Conservation (phyloP, 2,113 vertebrate species). For the Equus przewalskii region DNA sequence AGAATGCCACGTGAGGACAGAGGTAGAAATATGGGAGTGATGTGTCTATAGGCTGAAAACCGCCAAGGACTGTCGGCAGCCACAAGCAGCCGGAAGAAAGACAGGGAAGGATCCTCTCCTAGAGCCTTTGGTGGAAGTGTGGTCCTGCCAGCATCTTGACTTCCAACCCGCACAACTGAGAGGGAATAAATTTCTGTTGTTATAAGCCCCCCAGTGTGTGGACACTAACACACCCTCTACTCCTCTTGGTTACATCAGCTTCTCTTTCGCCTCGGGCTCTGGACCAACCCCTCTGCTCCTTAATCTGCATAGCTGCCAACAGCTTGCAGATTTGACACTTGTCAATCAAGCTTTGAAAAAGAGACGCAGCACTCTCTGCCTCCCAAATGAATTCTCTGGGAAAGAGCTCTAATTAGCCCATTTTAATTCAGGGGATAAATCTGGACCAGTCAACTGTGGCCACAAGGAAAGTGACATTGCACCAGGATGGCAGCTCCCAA, state of each 20-base stretch:
- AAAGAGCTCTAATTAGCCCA: not conserved
- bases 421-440: not conserved
- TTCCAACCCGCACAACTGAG: not conserved
- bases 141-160: not conserved
- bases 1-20: fast-evolving
- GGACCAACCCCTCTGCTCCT: not conserved
- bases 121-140: not conserved
- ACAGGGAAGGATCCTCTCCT: not conserved
- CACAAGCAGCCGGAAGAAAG: not conserved
- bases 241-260: not conserved
- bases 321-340: not conserved
- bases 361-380: not conserved
- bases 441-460: not conserved
- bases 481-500: not conserved
- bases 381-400: not conserved
- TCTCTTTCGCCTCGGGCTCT: not conserved
- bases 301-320: not conserved
- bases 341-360: not conserved
- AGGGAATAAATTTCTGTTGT: not conserved
- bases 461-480: not conserved
- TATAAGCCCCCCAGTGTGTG: not conserved
- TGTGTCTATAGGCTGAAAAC: not conserved
- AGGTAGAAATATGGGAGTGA: not conserved
- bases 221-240: not conserved
- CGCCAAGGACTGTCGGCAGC: not conserved